Evolutionary conservation across 2,888 invertebrate species (phyloP).

Genomic region (Trachelus stipa): DNA sequence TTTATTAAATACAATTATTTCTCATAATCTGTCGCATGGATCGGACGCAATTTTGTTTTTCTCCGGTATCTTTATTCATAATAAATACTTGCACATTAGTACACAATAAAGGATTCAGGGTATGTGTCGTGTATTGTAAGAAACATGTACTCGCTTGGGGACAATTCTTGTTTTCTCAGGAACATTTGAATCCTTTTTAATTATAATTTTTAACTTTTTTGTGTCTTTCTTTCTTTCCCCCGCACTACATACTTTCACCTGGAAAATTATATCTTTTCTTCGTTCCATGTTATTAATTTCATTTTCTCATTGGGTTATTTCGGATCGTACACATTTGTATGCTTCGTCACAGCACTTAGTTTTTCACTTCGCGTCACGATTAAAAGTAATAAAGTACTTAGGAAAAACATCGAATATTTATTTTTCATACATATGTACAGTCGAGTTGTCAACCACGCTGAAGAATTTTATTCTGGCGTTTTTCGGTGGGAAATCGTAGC

Average conservation of each 20-base stretch:
- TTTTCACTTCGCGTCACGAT: background rate
- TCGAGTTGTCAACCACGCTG: constrained; percentile 5
- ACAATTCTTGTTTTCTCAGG: background rate
- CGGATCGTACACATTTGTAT: background rate
- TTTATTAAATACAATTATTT: background rate
- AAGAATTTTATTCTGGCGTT: background rate
- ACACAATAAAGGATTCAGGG: background rate
- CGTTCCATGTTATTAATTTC: background rate
- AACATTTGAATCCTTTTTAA: background rate
- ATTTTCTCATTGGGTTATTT: background rate
- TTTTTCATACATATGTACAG: constrained; percentile 31
- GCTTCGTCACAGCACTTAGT: background rate
- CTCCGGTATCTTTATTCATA: background rate
- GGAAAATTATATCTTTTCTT: background rate
- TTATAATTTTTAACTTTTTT: background rate
- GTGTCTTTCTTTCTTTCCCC: background rate
- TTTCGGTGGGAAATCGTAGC: background rate
- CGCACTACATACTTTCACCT: background rate
- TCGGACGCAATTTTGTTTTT: background rate
- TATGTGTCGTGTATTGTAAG: background rate
- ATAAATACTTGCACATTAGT: background rate
- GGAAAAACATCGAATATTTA: constrained; percentile 10
- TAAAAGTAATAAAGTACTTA: constrained; percentile 5
- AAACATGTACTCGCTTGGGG: background rate
- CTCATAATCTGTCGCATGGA: background rate